Evolutionary conservation across 53 echinoderm and acorn worm genomes (phyloP).

Genomic region (Temnopleurus reevesii): DNA sequence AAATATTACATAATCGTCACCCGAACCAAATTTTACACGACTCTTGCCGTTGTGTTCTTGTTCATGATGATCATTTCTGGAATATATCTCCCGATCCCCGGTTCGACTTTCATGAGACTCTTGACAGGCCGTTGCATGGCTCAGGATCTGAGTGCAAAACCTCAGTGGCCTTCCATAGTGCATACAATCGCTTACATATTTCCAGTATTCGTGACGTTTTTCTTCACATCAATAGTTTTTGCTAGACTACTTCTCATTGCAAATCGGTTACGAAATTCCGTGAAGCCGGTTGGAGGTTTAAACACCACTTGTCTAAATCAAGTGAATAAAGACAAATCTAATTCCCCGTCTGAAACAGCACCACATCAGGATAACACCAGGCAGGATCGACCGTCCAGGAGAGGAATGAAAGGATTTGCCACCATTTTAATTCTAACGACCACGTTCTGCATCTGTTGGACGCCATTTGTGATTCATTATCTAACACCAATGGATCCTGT

Average conservation of each 20-base stretch:
- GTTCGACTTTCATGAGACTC: neutral
- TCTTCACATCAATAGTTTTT: neutral
- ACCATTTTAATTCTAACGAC: neutral
- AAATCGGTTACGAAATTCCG: too few species aligned
- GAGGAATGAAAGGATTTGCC: neutral
- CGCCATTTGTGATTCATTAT: neutral
- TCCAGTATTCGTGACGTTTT: neutral
- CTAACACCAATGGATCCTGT: neutral
- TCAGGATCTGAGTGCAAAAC: neutral
- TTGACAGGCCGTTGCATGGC: neutral
- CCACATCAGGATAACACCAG: neutral
- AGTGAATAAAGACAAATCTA: too few species aligned
- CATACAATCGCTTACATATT: neutral
- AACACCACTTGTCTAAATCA: neutral
- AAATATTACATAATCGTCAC: neutral
- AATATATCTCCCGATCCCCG: neutral
- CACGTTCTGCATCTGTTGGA: neutral
- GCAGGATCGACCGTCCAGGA: neutral
- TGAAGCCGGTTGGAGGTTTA: neutral
- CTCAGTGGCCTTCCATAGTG: neutral
- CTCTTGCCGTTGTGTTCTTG: neutral
- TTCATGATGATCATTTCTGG: neutral
- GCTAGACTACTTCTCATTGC: neutral
- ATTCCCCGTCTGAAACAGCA: neutral
- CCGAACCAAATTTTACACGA: neutral